Conservation (phyloP, 1,140 invertebrate species). For the Ephestia elutella region DNA sequence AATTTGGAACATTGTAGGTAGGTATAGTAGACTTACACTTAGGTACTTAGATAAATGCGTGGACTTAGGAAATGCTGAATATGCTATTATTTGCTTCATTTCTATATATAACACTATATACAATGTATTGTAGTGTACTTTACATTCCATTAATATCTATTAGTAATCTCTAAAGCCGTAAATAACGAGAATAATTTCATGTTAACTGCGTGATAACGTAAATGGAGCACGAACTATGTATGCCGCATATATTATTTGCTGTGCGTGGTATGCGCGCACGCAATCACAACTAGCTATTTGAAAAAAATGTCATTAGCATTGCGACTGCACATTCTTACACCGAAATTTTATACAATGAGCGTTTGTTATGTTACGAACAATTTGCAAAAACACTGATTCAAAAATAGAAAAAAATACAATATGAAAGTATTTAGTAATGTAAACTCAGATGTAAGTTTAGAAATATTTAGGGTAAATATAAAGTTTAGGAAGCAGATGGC, state of each 20-base stretch:
- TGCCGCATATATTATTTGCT: constrained; percentile 49
- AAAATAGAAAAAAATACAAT: too few relatives aligned
- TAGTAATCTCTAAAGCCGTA: constrained; percentile 15
- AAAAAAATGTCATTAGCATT: constrained; percentile 64
- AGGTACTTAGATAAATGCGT: too few relatives aligned
- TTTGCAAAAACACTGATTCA: too few relatives aligned
- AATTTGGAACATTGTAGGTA: too few relatives aligned
- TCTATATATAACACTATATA: neutral
- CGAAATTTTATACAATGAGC: neutral
- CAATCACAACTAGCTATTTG: constrained; percentile 45
- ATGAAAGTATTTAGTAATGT: too few relatives aligned
- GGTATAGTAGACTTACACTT: too few relatives aligned
- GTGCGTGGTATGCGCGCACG: constrained; percentile 51
- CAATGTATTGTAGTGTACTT: neutral
- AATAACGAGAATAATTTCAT: constrained; percentile 46
- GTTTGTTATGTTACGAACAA: too few relatives aligned
- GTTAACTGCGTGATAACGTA: constrained; percentile 60
- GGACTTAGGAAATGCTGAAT: too few relatives aligned
- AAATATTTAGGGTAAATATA: too few relatives aligned
- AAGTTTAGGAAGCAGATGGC: too few relatives aligned
- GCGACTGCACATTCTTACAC: constrained; percentile 4
- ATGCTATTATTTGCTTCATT: neutral
- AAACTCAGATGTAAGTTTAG: too few relatives aligned
- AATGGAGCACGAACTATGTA: constrained; percentile 56
- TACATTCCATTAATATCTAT: neutral